Conservation (phyloP, 1,140 invertebrate species). For the Dreissena polymorpha region DNA sequence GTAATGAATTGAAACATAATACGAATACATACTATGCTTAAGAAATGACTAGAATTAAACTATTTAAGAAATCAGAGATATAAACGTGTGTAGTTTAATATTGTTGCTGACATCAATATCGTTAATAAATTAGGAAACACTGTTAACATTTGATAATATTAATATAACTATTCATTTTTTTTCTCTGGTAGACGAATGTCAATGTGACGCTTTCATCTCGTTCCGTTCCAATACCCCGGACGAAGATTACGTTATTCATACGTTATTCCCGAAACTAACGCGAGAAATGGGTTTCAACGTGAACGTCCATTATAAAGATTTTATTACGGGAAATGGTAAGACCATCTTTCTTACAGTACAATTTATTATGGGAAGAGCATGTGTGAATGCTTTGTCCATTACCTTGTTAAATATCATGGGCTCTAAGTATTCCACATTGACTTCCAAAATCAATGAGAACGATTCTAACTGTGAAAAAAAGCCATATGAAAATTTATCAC, state of each 20-base stretch:
- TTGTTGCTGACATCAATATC: background rate
- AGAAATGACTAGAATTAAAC: background rate
- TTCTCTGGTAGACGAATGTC: conserved; percentile 61
- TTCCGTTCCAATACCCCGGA: conserved; percentile 59
- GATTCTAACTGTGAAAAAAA: too few relatives aligned
- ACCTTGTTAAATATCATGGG: too few relatives aligned
- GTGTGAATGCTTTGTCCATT: too few relatives aligned
- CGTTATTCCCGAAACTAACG: conserved; percentile 61
- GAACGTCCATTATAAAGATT: conserved; percentile 67
- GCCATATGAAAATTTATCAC: too few relatives aligned
- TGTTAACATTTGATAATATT: background rate
- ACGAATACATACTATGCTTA: background rate
- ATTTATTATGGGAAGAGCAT: too few relatives aligned
- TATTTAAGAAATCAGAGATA: background rate
- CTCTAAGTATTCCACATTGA: too few relatives aligned
- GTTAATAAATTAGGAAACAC: background rate
- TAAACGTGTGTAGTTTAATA: background rate
- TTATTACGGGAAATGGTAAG: conserved; percentile 62
- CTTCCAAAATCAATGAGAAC: too few relatives aligned
- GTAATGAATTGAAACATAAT: conserved; percentile 33
- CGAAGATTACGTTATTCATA: conserved; percentile 62
- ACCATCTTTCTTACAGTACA: too few relatives aligned
- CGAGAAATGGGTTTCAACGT: conserved; percentile 63
- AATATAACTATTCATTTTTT: background rate
- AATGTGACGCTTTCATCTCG: conserved; percentile 67